Percentiles rank a stretch among this genome's conserved stretches.
phyloP scores from a whole-genome alignment of 30 jellyfish, hydroid and myxozoan species.

The Cassiopea xamachana region DNA sequence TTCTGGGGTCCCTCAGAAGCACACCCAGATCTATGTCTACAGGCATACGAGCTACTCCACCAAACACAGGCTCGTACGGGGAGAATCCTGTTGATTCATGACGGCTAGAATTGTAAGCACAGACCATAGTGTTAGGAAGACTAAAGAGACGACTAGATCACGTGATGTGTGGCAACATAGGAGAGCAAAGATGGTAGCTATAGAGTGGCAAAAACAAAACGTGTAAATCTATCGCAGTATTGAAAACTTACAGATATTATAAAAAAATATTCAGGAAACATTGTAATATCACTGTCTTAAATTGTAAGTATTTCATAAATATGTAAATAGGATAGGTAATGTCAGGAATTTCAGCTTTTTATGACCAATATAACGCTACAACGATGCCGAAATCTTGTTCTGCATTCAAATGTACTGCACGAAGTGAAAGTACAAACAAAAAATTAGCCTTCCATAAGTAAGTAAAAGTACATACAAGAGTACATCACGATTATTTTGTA shows the following conservation, averaged over 20 bases:
- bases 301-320: conserved; percentile 6
- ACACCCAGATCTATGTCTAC: too few species aligned
- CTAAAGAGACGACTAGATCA: conserved; percentile 12
- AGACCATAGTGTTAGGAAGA: background rate
- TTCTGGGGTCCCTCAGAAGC: too few species aligned
- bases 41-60: too few species aligned
- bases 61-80: too few species aligned
- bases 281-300: background rate
- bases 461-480: conserved; percentile 10
- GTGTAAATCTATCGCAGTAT: background rate
- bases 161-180: conserved; percentile 31
- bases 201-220: conserved; percentile 25
- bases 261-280: too few species aligned
- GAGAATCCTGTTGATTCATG: too few species aligned
- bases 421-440: conserved; percentile 21
- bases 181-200: conserved; percentile 25
- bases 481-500: background rate
- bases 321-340: background rate
- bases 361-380: background rate
- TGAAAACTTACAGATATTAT: background rate
- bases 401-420: conserved; percentile 31
- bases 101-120: too few species aligned
- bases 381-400: conserved; percentile 44
- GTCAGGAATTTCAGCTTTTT: background rate
- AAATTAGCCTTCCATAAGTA: conserved; percentile 25